These are phyloP conservation scores for Drosophila affinis DNA, from an alignment of 2,888 invertebrate genomes.

Conservation along the genomic window DNA sequence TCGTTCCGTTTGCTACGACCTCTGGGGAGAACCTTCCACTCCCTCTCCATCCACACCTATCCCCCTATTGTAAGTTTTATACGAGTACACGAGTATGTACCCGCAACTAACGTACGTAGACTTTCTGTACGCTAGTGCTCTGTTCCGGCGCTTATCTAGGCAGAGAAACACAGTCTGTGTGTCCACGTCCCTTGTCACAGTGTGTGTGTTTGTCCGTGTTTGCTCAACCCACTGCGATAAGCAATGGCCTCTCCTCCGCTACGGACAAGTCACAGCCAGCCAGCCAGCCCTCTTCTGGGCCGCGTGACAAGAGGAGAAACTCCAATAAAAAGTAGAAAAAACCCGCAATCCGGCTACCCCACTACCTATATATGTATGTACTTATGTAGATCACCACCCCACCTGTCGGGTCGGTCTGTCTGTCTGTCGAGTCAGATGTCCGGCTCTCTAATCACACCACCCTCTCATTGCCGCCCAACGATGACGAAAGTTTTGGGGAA, in stretches of 20 bases:
- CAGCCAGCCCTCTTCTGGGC: slow-evolving; percentile 3
- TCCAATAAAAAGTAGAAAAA: neutral
- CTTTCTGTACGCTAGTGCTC: neutral
- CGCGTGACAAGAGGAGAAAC: slow-evolving; percentile 33
- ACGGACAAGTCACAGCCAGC: neutral
- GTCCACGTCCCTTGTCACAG: neutral
- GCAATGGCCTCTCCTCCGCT: slow-evolving; percentile 7
- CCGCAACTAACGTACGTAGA: slow-evolving; percentile 19
- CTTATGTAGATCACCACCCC: neutral
- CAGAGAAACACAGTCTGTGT: slow-evolving; percentile 10
- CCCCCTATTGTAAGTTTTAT: neutral
- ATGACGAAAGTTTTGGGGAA: slow-evolving; percentile 25
- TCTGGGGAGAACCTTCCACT: neutral
- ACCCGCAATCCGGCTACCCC: neutral
- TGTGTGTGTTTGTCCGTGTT: slow-evolving; percentile 29
- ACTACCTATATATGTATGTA: neutral
- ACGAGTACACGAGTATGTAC: slow-evolving; percentile 4
- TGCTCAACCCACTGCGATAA: slow-evolving; percentile 47
- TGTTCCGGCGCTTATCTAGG: slow-evolving; percentile 33
- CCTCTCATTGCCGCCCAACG: slow-evolving; percentile 2
- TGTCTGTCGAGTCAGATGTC: neutral
- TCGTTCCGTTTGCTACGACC: neutral
- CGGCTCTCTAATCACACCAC: neutral
- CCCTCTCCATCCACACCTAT: neutral
- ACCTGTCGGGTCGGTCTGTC: neutral